Base-by-base conservation (phyloP, 2,888 invertebrate genomes). In the Himalopsyche tibetana region DNA sequence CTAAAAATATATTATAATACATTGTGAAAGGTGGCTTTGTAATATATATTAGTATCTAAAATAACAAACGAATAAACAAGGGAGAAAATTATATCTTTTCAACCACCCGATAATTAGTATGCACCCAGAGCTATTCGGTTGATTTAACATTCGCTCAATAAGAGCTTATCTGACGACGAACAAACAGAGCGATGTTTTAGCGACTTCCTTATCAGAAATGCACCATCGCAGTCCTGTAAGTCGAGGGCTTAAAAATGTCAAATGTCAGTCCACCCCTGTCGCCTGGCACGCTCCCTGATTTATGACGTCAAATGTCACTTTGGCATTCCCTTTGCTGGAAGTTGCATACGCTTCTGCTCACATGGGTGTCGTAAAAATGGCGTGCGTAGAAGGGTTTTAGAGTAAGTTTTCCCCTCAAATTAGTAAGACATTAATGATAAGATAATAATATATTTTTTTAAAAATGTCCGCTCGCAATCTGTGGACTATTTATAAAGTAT, bases 101-200 rank as follows among this genome's bases (percentile, higher is more conserved):
- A 63, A 19, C n/a, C 63, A 63, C 63, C 28, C 63, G 63, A 63
- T 63, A 83, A 87, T 87, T 87, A 85, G 79, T 85, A 87, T 87
- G 81, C 87, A 87, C 87, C 87, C 85, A 28, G 40, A 19, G 17
- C 51, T 17, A 69, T 45, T 55, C 84, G 88, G 83, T 85, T 88
- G 87, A 88, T 86, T 88, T 87, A 85, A 87, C 88, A 84, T 83
- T 69, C 84, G 82, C 83, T 82, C 84, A 83, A 82, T 80, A 79
- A 19, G 74, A 79, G 86, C 88, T 87, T 88, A 88, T 88, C 87
- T 88, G 38, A 56, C 38, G 55, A 19, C 19, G 55, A 79, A 82
- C 85, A 86, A 88, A 85, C 87, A 80, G 56, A 42, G 82, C 63
- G 19, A 63, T 63, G 63, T 63, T 63, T 63, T 80, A 51, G 55